Evolutionary conservation across 2,113 vertebrate genomes (phyloP).

Genomic region (Casuarius casuarius): DNA sequence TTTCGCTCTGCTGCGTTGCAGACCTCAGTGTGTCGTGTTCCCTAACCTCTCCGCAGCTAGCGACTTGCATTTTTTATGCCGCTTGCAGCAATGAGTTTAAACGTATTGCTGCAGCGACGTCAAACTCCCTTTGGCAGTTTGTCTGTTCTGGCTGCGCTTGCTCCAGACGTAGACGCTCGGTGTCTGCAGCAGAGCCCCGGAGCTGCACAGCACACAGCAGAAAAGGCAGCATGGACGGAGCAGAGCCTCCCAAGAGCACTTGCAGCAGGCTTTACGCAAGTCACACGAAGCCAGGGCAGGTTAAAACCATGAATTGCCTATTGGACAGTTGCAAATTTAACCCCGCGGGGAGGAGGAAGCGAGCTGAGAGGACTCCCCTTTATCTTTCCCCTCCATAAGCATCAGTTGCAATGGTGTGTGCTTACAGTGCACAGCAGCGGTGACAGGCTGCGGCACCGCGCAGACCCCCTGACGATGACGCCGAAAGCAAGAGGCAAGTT

Average conservation of each 20-base stretch:
- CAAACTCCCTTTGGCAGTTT: background rate
- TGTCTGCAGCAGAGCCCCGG: background rate
- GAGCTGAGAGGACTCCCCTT: background rate
- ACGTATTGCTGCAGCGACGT: background rate
- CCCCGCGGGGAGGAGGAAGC: background rate
- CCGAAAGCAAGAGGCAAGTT: background rate
- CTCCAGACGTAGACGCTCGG: fast-evolving
- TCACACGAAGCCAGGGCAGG: background rate
- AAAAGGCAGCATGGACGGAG: background rate
- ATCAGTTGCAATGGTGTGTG: background rate
- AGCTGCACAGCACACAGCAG: background rate
- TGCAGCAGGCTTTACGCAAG: background rate
- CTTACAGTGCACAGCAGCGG: fast-evolving
- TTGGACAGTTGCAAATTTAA: background rate
- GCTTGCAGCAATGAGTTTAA: background rate
- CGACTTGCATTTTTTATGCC: background rate
- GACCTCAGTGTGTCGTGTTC: fast-evolving
- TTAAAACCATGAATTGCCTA: background rate
- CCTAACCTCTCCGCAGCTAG: background rate
- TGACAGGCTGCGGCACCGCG: background rate
- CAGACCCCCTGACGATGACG: background rate
- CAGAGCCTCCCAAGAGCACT: background rate
- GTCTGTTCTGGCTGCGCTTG: background rate
- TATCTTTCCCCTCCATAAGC: background rate
- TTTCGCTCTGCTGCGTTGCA: background rate